Evolutionary conservation across 2,888 invertebrate species (phyloP), one percentile per base, ranked within the genome.

Genomic region (Bellardia bayeri): DNA sequence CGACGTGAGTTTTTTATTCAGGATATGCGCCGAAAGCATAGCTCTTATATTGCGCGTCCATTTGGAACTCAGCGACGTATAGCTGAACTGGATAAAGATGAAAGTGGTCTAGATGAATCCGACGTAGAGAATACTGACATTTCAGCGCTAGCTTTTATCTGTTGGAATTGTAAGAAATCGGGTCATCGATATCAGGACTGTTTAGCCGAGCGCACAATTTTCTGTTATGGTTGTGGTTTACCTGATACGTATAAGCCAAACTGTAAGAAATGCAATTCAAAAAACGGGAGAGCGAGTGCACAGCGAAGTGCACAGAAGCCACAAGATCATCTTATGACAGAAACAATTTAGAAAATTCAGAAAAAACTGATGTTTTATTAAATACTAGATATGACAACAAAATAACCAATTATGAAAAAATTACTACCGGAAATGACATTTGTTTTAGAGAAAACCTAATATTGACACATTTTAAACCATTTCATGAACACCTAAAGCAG

Each of bases 1-100:
- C 49, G 63, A 6, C 63, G 80, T 6, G 80, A 81, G 42, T 63
- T 80, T 69, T 75, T 71, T 61, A 69, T 80, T 42, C 69, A 69
- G 49, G 69, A 80, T 37, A 61, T 61, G 4, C 58, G 49, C 2
- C 30, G 79, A 1, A 80, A 69, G 23, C 69, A 49, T 13, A 16
- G 37, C n/a, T 37, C 37, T 1, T 37, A 61, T n/a, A 0, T 11
- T 51, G 42, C 8, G 0, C 54, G 56, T 16, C 40, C 56, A 6
- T 56, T 23, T 3, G 11, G 7, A 13, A 1, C n/a, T 3, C 72
- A 37, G 13, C 8, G 61, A 61, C 42, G 49, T n/a, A 6, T 80
- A 9, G 42, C 69, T 2, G 79, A 63, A 33, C 7, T 63, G 11
- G 68, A 61, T 7, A 0, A 45, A 3, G 69, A 61, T n/a, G 8